A percentile compares a stretch with the other conserved stretches of the same genome.
These are phyloP conservation scores for Drosophila virilis DNA, from an alignment of 1,140 invertebrate species.

Conservation along the genomic window DNA sequence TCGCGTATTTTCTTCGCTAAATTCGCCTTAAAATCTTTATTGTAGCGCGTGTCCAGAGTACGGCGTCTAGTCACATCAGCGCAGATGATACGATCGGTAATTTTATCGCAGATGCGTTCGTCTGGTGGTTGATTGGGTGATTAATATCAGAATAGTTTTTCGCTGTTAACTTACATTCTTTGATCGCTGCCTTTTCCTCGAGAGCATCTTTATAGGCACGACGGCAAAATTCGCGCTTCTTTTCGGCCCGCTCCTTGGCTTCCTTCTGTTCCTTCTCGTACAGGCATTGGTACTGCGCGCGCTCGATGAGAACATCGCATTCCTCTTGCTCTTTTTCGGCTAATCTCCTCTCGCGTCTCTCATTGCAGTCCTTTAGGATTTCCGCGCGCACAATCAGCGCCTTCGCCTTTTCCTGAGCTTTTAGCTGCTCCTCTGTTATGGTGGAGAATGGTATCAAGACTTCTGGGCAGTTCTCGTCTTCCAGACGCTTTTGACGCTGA, in stretches of 20 bases:
- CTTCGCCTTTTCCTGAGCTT: conserved; percentile 37
- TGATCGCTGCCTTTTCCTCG: conserved; percentile 44
- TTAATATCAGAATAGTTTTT: too few species aligned
- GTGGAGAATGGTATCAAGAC: conserved; percentile 40
- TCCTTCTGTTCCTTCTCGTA: conserved; percentile 47
- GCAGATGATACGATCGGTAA: conserved; percentile 57
- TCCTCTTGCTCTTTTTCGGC: conserved; percentile 4
- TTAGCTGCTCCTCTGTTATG: conserved; percentile 49
- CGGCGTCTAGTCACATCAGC: conserved; percentile 56
- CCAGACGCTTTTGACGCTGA: conserved; percentile 26
- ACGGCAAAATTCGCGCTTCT: conserved; percentile 42
- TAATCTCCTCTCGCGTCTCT: neutral
- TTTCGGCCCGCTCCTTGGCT: conserved; percentile 16
- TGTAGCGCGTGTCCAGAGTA: conserved; percentile 44
- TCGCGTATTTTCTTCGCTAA: neutral
- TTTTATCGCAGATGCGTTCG: conserved; percentile 44
- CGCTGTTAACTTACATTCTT: conserved; percentile 37
- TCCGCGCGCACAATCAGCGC: neutral
- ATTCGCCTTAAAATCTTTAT: conserved; percentile 22
- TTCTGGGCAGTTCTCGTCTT: conserved; percentile 50
- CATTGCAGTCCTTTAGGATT: conserved; percentile 17
- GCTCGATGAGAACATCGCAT: conserved; percentile 2
- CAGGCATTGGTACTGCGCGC: conserved; percentile 60
- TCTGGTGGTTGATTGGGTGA: conserved; percentile 12
- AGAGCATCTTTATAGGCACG: conserved; percentile 51